These are phyloP conservation scores for Petrophora chlorosata DNA, from an alignment of 2,888 invertebrate genomes.

Conservation along the genomic window DNA sequence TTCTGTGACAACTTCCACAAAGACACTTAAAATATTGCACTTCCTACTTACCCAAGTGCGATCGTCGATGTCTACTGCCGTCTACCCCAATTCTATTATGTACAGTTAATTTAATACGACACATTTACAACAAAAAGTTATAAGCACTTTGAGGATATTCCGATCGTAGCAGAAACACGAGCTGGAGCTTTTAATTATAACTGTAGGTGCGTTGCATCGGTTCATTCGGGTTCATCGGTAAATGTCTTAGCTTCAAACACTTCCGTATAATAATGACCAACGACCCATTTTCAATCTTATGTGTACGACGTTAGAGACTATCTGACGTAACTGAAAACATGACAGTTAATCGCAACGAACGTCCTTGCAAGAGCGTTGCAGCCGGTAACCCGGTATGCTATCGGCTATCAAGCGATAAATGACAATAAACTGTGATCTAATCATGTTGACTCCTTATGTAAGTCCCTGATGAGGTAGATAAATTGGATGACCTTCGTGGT, in stretches of 20 bases:
- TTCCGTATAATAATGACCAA: slow-evolving; percentile 23
- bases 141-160: too few relatives aligned
- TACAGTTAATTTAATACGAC: too few relatives aligned
- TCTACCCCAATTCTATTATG: too few relatives aligned
- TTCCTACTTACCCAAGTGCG: too few relatives aligned
- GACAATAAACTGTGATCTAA: slow-evolving; percentile 63
- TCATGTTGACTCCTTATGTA: slow-evolving; percentile 62
- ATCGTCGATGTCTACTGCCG: too few relatives aligned
- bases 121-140: not conserved
- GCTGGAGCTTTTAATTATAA: slow-evolving; percentile 25
- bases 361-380: slow-evolving; percentile 74
- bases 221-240: slow-evolving; percentile 47
- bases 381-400: slow-evolving; percentile 78
- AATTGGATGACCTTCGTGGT: slow-evolving; percentile 69
- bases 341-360: slow-evolving; percentile 49
- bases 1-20: too few relatives aligned
- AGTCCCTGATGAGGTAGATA: slow-evolving; percentile 61
- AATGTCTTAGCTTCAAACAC: slow-evolving; percentile 44
- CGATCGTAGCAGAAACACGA: slow-evolving; percentile 30
- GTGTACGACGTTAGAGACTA: slow-evolving; percentile 28
- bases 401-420: slow-evolving; percentile 56
- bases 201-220: slow-evolving; percentile 30
- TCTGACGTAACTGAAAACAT: slow-evolving; percentile 43
- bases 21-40: too few relatives aligned
- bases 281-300: slow-evolving; percentile 38